A percentile compares a stretch with the other conserved stretches of the same genome.
phyloP scores from a whole-genome alignment of 2,797 vertebrate species.

The Mallotus villosus region DNA sequence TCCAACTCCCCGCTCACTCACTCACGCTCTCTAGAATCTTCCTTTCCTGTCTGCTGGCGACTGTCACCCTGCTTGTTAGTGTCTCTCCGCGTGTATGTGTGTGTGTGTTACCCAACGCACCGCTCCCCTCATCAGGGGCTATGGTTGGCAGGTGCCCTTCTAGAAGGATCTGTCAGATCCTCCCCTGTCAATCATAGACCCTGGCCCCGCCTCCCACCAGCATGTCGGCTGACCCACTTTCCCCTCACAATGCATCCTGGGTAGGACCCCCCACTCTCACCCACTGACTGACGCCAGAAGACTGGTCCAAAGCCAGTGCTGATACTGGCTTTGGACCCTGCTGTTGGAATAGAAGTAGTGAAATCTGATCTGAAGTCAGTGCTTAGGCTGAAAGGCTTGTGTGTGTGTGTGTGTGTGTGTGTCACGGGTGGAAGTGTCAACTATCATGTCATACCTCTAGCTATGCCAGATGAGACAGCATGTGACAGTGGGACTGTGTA shows the following conservation, averaged over 20 bases:
- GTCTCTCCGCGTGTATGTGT: slow-evolving; percentile 12
- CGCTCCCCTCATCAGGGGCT: slow-evolving; percentile 22
- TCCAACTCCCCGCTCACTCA: neutral
- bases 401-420: too few species aligned
- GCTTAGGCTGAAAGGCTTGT: neutral
- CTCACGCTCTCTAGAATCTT: neutral
- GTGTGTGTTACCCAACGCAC: slow-evolving; percentile 39
- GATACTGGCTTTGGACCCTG: neutral
- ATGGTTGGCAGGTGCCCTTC: slow-evolving; percentile 48
- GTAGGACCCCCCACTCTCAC: slow-evolving; percentile 6
- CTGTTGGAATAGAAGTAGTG: neutral
- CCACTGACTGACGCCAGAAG: slow-evolving; percentile 11
- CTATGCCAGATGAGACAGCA: neutral
- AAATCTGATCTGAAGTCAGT: neutral
- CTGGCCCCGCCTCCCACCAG: slow-evolving; percentile 12
- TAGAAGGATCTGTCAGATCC: slow-evolving; percentile 53
- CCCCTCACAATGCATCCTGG: slow-evolving; percentile 17
- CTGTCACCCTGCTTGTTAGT: neutral
- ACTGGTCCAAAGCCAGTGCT: neutral
- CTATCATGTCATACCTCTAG: too few species aligned
- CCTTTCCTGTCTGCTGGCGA: slow-evolving; percentile 3
- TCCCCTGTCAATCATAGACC: slow-evolving; percentile 31
- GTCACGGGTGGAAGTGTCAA: too few species aligned
- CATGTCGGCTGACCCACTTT: slow-evolving; percentile 39
- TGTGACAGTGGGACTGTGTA: neutral